A percentile compares a stretch with the other conserved stretches of the same genome.
Conservation (phyloP, 2,888 invertebrate species). For the Drosophila paranaensis region DNA sequence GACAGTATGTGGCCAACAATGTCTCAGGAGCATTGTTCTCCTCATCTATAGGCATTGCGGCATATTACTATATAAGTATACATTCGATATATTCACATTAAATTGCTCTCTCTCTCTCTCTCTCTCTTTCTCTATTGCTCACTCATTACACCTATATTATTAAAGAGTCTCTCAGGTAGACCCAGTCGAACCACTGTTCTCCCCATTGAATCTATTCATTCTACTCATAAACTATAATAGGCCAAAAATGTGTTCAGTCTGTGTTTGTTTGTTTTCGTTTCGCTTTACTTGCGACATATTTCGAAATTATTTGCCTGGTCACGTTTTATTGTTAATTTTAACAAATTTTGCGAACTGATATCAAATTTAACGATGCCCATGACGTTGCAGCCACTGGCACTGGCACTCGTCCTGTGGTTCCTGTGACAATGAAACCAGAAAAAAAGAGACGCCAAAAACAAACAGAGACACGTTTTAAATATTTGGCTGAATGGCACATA, state of each 20-base stretch:
- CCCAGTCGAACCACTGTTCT: not conserved
- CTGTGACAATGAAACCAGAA: slow-evolving; percentile 31
- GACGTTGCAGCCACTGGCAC: slow-evolving; percentile 41
- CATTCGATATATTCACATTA: not conserved
- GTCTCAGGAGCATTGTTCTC: not conserved
- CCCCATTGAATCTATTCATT: not conserved
- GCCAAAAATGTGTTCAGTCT: not conserved
- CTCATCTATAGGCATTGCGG: no score
- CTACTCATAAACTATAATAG: slow-evolving; percentile 11
- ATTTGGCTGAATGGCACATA: slow-evolving; percentile 67
- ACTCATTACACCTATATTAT: not conserved
- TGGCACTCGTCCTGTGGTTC: slow-evolving; percentile 28
- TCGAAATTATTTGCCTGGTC: slow-evolving; percentile 71
- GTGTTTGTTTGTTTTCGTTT: slow-evolving; percentile 2
- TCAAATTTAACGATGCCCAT: slow-evolving; percentile 66
- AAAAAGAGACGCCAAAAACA: slow-evolving; percentile 5
- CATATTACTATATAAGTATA: no score
- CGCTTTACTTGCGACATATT: slow-evolving; percentile 32
- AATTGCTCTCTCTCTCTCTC: no score
- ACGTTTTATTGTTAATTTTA: slow-evolving; percentile 79
- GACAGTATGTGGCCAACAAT: no score
- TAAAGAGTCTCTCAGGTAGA: not conserved
- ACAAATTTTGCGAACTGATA: slow-evolving; percentile 70
- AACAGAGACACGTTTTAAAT: slow-evolving; percentile 37
- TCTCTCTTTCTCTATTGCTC: no score